phyloP scores from a whole-genome alignment of 1,140 invertebrate genomes.

The Elysia chlorotica region DNA sequence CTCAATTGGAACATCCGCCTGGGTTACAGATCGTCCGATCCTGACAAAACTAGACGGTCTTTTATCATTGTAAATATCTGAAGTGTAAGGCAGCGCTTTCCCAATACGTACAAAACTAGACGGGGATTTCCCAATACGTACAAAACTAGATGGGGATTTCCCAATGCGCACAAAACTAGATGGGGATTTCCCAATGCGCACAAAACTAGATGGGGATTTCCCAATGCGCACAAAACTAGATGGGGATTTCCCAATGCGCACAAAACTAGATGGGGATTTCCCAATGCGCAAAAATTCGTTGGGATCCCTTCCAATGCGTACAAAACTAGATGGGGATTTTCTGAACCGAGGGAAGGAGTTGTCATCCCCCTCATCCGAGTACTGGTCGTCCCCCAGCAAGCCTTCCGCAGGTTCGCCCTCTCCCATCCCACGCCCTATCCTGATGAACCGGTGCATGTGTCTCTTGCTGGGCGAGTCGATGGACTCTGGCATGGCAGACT shows the following conservation, averaged over 20 bases:
- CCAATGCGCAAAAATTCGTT: not conserved
- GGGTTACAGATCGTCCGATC: slow-evolving; percentile 15
- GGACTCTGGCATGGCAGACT: not conserved
- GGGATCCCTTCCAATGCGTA: slow-evolving; percentile 21
- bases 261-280: not conserved
- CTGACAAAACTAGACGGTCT: slow-evolving; percentile 24
- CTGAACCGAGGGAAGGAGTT: not conserved
- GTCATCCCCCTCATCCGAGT: too few species aligned
- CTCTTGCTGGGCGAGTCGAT: not conserved
- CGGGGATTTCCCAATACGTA: slow-evolving; percentile 20
- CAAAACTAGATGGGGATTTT: slow-evolving; percentile 20
- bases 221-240: slow-evolving; percentile 32
- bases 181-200: not conserved
- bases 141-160: slow-evolving; percentile 19
- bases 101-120: slow-evolving; percentile 21
- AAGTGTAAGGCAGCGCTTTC: not conserved
- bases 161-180: slow-evolving; percentile 6
- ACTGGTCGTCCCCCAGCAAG: too few species aligned
- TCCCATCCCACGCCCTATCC: slow-evolving; percentile 2
- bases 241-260: not conserved
- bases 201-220: not conserved
- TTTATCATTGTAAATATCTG: not conserved
- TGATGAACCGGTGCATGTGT: slow-evolving; percentile 3
- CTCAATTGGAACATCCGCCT: too few species aligned
- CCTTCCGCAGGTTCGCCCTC: not conserved